phyloP scores from a whole-genome alignment of 1,140 invertebrate species.

The Bombus superbus region DNA sequence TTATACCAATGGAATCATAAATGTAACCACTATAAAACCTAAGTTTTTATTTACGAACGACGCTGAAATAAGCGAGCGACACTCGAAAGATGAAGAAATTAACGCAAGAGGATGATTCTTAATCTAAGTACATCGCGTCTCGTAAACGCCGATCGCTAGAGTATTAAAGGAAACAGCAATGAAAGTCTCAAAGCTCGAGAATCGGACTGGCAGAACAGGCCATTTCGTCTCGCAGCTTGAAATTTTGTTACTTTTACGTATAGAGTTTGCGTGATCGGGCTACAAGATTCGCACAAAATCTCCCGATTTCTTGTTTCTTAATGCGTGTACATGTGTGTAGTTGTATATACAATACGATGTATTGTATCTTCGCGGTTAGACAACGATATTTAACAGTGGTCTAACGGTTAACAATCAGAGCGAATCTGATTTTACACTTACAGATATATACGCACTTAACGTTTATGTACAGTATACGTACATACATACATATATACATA shows the following conservation, averaged over 20 bases:
- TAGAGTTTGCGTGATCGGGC: background rate
- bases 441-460: slow-evolving; percentile 16
- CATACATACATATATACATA: too few relatives aligned
- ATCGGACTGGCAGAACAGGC: background rate
- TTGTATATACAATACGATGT: too few relatives aligned
- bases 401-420: slow-evolving; percentile 30
- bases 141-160: slow-evolving; percentile 1
- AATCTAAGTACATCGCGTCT: slow-evolving; percentile 42
- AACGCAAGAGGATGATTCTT: slow-evolving; percentile 1
- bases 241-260: background rate
- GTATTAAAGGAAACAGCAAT: background rate
- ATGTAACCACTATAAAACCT: background rate
- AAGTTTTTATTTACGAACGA: background rate
- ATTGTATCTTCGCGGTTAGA: background rate
- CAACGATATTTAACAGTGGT: slow-evolving; percentile 26
- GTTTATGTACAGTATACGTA: slow-evolving; percentile 34
- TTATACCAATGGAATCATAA: background rate
- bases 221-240: background rate
- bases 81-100: background rate
- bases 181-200: background rate
- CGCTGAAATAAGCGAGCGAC: background rate
- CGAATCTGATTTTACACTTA: background rate
- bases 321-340: background rate
- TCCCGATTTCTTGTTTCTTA: background rate
- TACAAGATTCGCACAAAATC: background rate